Evolutionary conservation across 2,888 invertebrate species (phyloP).

Genomic region (Hemaris fuciformis): DNA sequence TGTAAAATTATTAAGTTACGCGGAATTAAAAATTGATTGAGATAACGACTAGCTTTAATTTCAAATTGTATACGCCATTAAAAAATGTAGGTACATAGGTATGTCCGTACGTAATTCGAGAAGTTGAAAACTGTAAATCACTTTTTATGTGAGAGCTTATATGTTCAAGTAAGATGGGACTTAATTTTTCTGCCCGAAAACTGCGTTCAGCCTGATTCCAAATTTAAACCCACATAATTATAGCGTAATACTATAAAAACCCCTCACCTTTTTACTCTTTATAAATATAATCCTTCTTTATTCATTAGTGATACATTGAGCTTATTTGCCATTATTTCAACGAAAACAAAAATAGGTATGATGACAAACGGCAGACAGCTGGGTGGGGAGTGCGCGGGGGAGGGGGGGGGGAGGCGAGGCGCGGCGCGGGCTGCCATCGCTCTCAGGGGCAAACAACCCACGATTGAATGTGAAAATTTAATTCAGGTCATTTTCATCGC

Average conservation of each 20-base stretch:
- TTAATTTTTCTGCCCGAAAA: too few relatives aligned
- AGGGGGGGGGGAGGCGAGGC: slow-evolving; percentile 27
- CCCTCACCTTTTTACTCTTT: background rate
- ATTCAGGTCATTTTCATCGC: slow-evolving; percentile 74
- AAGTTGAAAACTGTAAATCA: too few relatives aligned
- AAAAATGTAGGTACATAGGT: too few relatives aligned
- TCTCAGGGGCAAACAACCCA: slow-evolving; percentile 69
- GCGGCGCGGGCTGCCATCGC: slow-evolving; percentile 52
- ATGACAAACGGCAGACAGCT: slow-evolving; percentile 48
- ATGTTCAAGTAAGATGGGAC: too few relatives aligned
- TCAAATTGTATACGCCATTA: too few relatives aligned
- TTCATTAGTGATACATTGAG: slow-evolving; percentile 16
- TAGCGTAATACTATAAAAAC: background rate
- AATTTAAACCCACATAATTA: background rate
- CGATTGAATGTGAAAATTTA: slow-evolving; percentile 80
- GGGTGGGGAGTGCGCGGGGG: slow-evolving; percentile 20
- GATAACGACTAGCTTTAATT: background rate
- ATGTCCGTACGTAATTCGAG: too few relatives aligned
- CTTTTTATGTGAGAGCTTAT: too few relatives aligned
- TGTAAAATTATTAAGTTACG: background rate
- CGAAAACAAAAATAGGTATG: slow-evolving; percentile 51
- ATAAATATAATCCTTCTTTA: background rate
- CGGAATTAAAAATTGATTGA: background rate
- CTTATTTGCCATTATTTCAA: slow-evolving; percentile 22
- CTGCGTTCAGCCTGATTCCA: background rate